Evolutionary conservation across 2,797 vertebrate genomes (phyloP), one percentile per base, ranked within the genome.

Genomic region (Leptatherina wallacei): DNA sequence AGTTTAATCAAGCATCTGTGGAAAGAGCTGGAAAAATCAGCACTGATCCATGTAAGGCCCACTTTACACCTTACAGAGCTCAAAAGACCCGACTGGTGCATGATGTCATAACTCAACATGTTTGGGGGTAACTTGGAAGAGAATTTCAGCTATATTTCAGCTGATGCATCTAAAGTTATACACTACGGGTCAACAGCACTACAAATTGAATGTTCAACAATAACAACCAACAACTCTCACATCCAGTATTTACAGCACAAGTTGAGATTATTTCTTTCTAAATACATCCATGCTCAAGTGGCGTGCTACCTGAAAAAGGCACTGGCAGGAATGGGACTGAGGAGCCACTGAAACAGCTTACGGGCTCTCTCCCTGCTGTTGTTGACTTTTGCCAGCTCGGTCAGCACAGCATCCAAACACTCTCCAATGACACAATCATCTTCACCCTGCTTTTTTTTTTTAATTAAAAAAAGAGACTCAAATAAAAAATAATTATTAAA

Each of bases 271-370:
- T 47, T n/a, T 49, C 0, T 11, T 10, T 9, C 14, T 6, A 47
- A 20, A 9, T 22, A 4, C 47, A 49, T 47, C 18, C 42, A 20
- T 47, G 16, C 42, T 6, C 42, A 44, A 20, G 42, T 44, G n/a
- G n/a, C 20, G 22, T 9, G 8, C 27, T 67, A 96, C 95, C 87
- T 94, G 89, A 96, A 94, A 86, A 99, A 98, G 63, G 87, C 69
- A 29, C 87, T 95, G 0, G 87, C 88, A 0, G 94, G 87, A 80
- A 97, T 40, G 0, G 98, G 97, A 16, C 90, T 84, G 66, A 99
- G 85, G 52, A 98, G 86, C 98, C 98, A 99, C 66, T 96, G 93
- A 74, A 99, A 98, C 59, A 99, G 93, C 56, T 83, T 90, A 55
- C 84, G 93, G 0, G 96, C 97, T 82, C 96, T 91, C 44, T 94